Conservation (phyloP, 2,797 vertebrate species). For the Alcedo quadribrachys region DNA sequence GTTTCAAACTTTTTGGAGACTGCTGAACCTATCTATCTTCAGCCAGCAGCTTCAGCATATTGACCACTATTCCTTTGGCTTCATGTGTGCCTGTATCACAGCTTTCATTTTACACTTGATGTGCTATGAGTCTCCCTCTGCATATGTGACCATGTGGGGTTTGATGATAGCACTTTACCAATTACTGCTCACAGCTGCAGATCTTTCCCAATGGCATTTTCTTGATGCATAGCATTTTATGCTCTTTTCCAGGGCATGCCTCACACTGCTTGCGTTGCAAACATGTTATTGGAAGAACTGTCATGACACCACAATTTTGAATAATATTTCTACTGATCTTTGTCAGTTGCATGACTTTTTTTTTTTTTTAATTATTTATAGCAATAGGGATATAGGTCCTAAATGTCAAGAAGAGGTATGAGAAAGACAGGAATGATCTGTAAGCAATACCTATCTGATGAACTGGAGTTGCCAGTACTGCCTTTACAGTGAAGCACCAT, state of each 20-base stretch:
- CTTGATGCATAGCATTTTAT: slow-evolving; percentile 10
- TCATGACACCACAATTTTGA: neutral
- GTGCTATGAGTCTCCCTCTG: slow-evolving; percentile 38
- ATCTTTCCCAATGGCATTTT: slow-evolving; percentile 53
- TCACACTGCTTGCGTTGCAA: neutral
- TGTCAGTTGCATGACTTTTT: neutral
- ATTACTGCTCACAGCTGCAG: slow-evolving; percentile 70
- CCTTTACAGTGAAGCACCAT: neutral
- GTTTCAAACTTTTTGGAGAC: neutral
- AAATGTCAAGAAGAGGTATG: neutral
- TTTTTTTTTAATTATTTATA: neutral
- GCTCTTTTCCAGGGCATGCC: slow-evolving; percentile 19
- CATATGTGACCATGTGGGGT: slow-evolving; percentile 54
- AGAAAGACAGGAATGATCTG: neutral
- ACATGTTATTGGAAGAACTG: neutral
- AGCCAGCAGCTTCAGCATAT: neutral
- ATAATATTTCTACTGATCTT: neutral
- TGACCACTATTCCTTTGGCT: slow-evolving; percentile 41
- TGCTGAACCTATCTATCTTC: neutral
- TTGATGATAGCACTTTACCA: slow-evolving; percentile 65
- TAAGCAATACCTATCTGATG: neutral
- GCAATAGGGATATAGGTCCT: neutral
- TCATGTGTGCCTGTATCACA: slow-evolving; percentile 9
- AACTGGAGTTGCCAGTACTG: neutral
- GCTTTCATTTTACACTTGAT: slow-evolving; percentile 62